phyloP scores from a whole-genome alignment of 1,140 invertebrate species.

The Trichomalopsis sarcophagae region DNA sequence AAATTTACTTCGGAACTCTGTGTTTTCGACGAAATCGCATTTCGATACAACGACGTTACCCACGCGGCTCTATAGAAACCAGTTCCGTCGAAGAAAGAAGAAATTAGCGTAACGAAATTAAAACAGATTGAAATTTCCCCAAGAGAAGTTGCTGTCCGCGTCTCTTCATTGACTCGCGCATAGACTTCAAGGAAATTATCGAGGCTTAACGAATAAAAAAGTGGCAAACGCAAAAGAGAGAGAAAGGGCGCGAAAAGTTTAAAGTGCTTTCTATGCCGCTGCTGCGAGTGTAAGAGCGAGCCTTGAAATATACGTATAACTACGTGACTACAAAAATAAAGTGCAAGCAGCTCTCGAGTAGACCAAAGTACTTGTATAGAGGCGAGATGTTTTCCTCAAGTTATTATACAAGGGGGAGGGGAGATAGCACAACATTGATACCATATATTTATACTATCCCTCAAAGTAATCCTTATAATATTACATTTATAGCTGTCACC shows the following conservation, averaged over 20 bases:
- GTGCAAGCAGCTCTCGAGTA: background rate
- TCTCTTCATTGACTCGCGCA: background rate
- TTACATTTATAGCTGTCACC: background rate
- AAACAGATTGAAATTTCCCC: background rate
- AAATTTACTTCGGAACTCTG: too few species aligned
- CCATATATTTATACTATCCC: too few species aligned
- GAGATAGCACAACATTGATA: background rate
- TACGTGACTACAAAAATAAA: constrained; percentile 26
- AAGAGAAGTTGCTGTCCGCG: background rate
- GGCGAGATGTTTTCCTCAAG: constrained; percentile 13
- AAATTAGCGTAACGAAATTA: background rate
- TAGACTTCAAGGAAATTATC: background rate
- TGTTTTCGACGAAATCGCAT: too few species aligned
- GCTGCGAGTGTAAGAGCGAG: background rate
- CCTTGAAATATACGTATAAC: constrained; percentile 27
- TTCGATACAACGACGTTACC: too few species aligned
- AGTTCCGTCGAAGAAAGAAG: background rate
- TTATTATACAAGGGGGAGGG: background rate
- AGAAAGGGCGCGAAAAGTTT: constrained; percentile 18
- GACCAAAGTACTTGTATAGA: background rate
- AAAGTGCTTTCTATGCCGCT: background rate
- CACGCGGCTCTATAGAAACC: too few species aligned
- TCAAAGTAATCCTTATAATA: background rate
- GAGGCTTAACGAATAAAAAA: background rate
- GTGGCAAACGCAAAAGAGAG: background rate